A percentile compares a stretch with the other conserved stretches of the same genome.
phyloP scores from a whole-genome alignment of 53 echinoderm and acorn worm species.

The Pentamera pediparva region DNA sequence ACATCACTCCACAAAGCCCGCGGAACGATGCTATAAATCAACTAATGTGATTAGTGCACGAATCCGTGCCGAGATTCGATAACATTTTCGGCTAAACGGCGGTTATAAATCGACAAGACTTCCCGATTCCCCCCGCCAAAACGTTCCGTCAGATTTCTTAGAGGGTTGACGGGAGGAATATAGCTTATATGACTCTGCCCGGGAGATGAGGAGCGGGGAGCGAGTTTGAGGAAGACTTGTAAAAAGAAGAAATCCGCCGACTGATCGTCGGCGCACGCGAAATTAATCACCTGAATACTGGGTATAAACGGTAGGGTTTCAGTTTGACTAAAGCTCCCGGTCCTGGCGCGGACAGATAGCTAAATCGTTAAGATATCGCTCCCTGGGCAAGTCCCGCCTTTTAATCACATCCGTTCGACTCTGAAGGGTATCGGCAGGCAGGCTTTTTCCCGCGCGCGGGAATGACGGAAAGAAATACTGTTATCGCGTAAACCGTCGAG shows the following conservation, averaged over 20 bases:
- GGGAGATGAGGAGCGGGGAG: neutral
- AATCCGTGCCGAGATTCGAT: constrained; percentile 33
- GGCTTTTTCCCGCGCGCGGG: no score
- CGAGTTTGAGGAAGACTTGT: neutral
- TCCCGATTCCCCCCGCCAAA: no score
- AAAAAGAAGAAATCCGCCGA: constrained; percentile 15
- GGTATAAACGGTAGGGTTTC: constrained; percentile 10
- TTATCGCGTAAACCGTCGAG: no score
- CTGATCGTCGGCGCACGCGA: constrained; percentile 14
- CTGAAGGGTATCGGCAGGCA: no score
- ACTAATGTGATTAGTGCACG: constrained; percentile 36
- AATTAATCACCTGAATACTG: constrained; percentile 23
- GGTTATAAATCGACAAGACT: constrained; percentile 30
- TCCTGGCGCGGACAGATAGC: constrained; percentile 27
- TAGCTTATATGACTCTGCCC: no score
- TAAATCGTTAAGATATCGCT: constrained; percentile 33
- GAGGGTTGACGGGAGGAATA: no score
- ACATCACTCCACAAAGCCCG: constrained; percentile 24
- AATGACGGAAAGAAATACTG: no score
- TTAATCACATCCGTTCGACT: constrained; percentile 31
- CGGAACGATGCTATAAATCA: constrained; percentile 32
- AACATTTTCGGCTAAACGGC: constrained; percentile 37
- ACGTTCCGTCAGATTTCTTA: no score
- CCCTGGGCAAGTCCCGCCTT: constrained; percentile 20
- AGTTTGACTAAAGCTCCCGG: constrained; percentile 23